Evolutionary conservation across 64 coral and sea anemone species (phyloP).

Genomic region (Actinia equina): DNA sequence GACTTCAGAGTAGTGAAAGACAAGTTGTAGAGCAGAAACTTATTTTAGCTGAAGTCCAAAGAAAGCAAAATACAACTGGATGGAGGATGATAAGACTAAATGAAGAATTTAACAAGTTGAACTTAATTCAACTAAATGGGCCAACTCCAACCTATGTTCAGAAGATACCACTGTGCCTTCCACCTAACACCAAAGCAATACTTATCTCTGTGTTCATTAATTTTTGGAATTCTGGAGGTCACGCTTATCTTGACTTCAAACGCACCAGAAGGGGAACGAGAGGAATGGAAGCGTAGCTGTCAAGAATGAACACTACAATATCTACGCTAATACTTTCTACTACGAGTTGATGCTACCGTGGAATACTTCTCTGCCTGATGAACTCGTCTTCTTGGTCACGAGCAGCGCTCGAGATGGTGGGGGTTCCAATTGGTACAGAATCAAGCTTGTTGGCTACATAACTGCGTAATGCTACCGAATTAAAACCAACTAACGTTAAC

Average conservation of each 20-base stretch:
- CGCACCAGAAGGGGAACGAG: slow-evolving; percentile 37
- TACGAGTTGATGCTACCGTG: slow-evolving; percentile 45
- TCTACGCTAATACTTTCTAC: slow-evolving; percentile 51
- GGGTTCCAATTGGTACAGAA: slow-evolving; percentile 21
- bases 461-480: slow-evolving; percentile 11
- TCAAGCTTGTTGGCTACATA: slow-evolving; percentile 43
- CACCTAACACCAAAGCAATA: slow-evolving; percentile 49
- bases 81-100: slow-evolving; percentile 41
- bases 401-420: slow-evolving; percentile 16
- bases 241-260: slow-evolving; percentile 46
- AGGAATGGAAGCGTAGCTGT: slow-evolving; percentile 34
- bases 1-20: slow-evolving; percentile 30
- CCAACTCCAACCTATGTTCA: slow-evolving; percentile 51
- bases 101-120: slow-evolving; percentile 33
- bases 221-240: slow-evolving; percentile 37
- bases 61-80: slow-evolving; percentile 14
- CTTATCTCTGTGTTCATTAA: slow-evolving; percentile 48
- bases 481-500: background rate
- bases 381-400: slow-evolving; percentile 36
- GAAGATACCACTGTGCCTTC: slow-evolving; percentile 49
- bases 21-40: slow-evolving; percentile 32
- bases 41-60: slow-evolving; percentile 1
- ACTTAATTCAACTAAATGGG: slow-evolving; percentile 34
- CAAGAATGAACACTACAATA: slow-evolving; percentile 29
- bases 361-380: slow-evolving; percentile 13